Base-by-base conservation (phyloP, 2,113 vertebrate genomes). In the Nothocercus julius region DNA sequence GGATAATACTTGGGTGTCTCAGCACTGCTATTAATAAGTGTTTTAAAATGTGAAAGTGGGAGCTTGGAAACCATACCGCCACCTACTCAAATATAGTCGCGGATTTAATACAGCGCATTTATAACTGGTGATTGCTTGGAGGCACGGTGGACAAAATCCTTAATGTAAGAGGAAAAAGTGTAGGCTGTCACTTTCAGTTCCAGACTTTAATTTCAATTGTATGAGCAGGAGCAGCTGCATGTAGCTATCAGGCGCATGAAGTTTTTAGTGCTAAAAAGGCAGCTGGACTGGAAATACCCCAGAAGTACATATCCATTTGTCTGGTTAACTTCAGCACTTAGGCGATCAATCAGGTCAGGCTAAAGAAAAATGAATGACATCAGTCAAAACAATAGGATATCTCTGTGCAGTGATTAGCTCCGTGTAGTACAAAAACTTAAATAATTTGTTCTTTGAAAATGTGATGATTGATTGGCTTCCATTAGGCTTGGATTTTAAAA, bases 391-490 rank as follows among this genome's bases (percentile, higher is more conserved):
- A 97, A 95, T 87, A 73, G 94, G 96, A 97, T 97, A 96, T 96
- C 97, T 97, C 93, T 83, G 79, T 53, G 92, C 93, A 96, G 96
- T 97, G 96, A 97, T 98, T 97, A 97, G 97, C 91, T 84, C 96
- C 25, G 1, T 90, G 94, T 96, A 96, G 95, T 66, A 96, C 95
- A 97, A 97, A 97, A 98, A 94, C 96, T 97, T 97, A 97, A 98
- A 98, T 97, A 98, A 98, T 97, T 97, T 91, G 72, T 56, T 91
- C 98, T 97, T 98, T 98, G 97, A 97, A 97, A 89, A 97, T 61
- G 97, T 97, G 97, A 97, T 98, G 98, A 98, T 98, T 97, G 98
- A 98, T 98, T 97, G 74, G 91, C 95, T 97, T 98, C 97, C 96
- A 97, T 98, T 98, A 98, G 98, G 94, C 95, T 93, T 90, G 97